Evolutionary conservation across 1,140 invertebrate species (phyloP).

Genomic region (Atta cephalotes): DNA sequence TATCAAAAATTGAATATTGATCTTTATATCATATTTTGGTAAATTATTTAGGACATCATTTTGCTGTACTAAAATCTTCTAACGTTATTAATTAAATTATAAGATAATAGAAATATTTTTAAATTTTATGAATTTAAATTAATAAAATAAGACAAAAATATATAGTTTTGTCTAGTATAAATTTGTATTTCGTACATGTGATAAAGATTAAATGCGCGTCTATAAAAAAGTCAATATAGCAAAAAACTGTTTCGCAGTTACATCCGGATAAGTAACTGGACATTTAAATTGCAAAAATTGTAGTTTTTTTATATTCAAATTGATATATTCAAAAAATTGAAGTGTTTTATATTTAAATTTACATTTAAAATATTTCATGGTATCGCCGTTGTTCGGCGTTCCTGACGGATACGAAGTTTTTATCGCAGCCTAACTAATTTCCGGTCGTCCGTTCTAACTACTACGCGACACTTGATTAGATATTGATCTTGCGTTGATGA

Average conservation of each 20-base stretch:
- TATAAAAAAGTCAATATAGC: background rate
- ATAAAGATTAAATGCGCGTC: background rate
- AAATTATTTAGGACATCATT: background rate
- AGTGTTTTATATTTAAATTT: constrained; percentile 27
- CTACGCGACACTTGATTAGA: constrained; percentile 49
- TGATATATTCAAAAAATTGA: constrained; percentile 23
- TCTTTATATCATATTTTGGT: background rate
- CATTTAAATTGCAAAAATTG: constrained; percentile 28
- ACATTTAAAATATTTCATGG: constrained; percentile 7
- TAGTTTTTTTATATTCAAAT: constrained; percentile 3
- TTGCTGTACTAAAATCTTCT: background rate
- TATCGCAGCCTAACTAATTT: constrained; percentile 15
- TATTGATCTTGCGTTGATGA: constrained; percentile 71
- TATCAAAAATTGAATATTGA: background rate
- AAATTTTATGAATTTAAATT: background rate
- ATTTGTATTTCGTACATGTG: background rate
- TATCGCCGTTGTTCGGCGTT: background rate
- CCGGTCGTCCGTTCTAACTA: constrained; percentile 30
- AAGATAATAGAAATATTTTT: background rate
- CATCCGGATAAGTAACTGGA: background rate
- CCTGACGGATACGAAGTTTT: constrained; percentile 16
- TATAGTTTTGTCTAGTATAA: background rate
- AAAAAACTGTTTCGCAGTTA: constrained; percentile 1
- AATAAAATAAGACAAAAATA: background rate
- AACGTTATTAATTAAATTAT: background rate